Conservation (phyloP, 2,113 vertebrate genomes). For the Catharus bicknelli region DNA sequence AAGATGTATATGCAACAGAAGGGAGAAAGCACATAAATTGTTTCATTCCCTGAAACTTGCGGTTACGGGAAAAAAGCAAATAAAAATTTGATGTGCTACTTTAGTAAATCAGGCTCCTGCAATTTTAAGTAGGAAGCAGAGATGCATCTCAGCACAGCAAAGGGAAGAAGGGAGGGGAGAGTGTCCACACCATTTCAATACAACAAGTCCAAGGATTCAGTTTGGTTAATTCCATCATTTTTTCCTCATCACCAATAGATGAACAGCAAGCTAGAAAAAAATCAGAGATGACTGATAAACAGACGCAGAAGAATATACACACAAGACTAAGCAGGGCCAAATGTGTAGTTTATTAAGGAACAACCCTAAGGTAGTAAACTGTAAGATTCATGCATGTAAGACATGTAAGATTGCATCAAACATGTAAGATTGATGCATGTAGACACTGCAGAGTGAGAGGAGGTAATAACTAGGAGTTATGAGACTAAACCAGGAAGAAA, state of each 20-base stretch:
- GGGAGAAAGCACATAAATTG: not conserved
- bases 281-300: not conserved
- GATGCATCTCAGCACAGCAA: not conserved
- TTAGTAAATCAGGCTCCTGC: not conserved
- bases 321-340: not conserved
- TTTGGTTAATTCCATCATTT: not conserved
- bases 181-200: not conserved
- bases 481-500: not conserved
- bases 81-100: not conserved
- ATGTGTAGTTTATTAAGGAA: not conserved
- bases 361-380: not conserved
- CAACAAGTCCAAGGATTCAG: not conserved
- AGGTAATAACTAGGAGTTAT: not conserved
- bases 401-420: too few relatives aligned
- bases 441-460: not conserved
- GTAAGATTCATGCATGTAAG: not conserved
- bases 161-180: not conserved
- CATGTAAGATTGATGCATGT: not conserved
- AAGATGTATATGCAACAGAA: conserved; percentile 18
- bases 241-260: not conserved
- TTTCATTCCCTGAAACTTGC: not conserved
- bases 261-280: not conserved
- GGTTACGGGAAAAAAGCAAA: conserved; percentile 10
- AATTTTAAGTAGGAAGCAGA: not conserved
- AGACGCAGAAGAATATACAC: not conserved